These are phyloP conservation scores for Dromococcyx pavoninus DNA, from an alignment of 2,797 vertebrate genomes.

Conservation along the genomic window DNA sequence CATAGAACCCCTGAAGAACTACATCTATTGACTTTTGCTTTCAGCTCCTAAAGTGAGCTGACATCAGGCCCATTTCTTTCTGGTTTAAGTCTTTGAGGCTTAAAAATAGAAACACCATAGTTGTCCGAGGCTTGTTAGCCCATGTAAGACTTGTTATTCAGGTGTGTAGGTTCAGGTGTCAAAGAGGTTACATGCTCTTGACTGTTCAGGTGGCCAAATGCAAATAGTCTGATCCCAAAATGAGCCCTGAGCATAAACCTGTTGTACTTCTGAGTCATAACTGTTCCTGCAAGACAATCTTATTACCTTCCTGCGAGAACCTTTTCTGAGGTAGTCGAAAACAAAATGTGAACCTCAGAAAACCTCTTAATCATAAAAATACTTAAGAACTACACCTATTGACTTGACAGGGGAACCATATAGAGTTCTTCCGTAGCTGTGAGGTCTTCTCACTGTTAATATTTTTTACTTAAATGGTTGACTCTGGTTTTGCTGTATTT, in stretches of 20 bases:
- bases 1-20: no score
- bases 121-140: neutral
- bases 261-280: neutral
- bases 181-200: neutral
- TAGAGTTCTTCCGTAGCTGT: rapidly evolving
- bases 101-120: neutral
- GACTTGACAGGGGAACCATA: rapidly evolving
- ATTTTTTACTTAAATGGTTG: neutral
- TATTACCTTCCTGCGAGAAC: no score
- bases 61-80: neutral
- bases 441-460: rapidly evolving
- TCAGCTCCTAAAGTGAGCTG: neutral
- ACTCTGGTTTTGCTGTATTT: neutral
- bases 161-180: neutral
- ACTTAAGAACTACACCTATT: rapidly evolving
- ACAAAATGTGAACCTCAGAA: rapidly evolving
- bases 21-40: neutral
- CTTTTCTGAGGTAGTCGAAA: neutral
- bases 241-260: neutral
- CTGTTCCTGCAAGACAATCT: neutral
- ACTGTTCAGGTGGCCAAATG: neutral
- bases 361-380: neutral
- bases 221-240: neutral
- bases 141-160: neutral
- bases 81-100: neutral